Conservation (phyloP, 2,888 invertebrate genomes). For the Patella caerulea region DNA sequence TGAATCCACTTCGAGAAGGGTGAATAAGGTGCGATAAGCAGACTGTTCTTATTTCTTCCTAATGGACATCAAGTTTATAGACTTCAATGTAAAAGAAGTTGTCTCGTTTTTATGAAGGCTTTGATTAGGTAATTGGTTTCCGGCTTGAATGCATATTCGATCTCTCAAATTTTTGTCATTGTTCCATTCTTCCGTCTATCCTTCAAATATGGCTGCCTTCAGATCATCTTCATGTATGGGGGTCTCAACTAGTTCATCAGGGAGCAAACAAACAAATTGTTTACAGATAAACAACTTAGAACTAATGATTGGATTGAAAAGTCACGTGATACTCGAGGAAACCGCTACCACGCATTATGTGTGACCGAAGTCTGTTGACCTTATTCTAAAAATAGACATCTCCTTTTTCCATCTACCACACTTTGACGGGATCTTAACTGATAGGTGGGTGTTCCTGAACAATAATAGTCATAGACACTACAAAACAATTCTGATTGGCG, state of each 20-base stretch:
- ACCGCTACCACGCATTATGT: slow-evolving; percentile 41
- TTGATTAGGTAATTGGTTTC: too few relatives aligned
- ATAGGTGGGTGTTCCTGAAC: too few relatives aligned
- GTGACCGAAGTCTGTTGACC: slow-evolving; percentile 37
- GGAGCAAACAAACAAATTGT: slow-evolving; percentile 67
- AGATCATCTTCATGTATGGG: slow-evolving; percentile 52
- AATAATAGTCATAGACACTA: too few relatives aligned
- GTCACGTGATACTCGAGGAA: slow-evolving; percentile 56
- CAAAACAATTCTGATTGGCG: too few relatives aligned
- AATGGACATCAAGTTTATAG: too few relatives aligned
- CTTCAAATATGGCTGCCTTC: slow-evolving; percentile 63
- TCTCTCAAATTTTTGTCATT: slow-evolving; percentile 30
- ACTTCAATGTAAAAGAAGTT: too few relatives aligned
- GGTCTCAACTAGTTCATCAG: slow-evolving; percentile 60
- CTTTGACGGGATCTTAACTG: background rate
- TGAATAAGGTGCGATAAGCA: background rate
- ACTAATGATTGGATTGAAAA: slow-evolving; percentile 61
- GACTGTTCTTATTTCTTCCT: too few relatives aligned
- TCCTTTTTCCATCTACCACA: slow-evolving; percentile 34
- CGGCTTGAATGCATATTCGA: background rate
- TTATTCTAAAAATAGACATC: slow-evolving; percentile 44
- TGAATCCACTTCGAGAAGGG: slow-evolving; percentile 25
- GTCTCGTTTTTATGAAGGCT: too few relatives aligned
- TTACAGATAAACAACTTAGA: slow-evolving; percentile 63
- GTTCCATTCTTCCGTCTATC: slow-evolving; percentile 45